Evolutionary conservation across 2,797 vertebrate genomes (phyloP), one percentile per base, ranked within the genome.

Genomic region (Macropodus opercularis): DNA sequence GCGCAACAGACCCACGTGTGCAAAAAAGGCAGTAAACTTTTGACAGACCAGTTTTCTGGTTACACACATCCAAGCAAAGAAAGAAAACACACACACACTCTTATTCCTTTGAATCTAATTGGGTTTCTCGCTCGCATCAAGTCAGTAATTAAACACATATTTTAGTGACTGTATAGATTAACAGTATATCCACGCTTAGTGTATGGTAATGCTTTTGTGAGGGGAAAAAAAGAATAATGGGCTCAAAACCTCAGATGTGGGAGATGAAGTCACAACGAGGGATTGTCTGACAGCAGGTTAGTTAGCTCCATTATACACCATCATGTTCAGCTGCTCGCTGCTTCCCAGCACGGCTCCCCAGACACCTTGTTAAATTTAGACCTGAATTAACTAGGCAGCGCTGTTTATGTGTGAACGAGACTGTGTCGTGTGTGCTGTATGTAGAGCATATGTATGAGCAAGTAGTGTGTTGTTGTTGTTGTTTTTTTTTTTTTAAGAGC

Each of bases 321-420:
- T 85, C 85, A 85, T 85, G 85, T 85, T 88, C 62, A n/a, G 73
- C 75, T 66, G 74, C 72, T 78, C 65, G 60, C 76, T 46, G 59
- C 59, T 74, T 69, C 79, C 54, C 66, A 40, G 66, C 65, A 13
- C 17, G 21, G 41, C 70, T 84, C 87, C 83, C 85, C 68, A 71
- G 85, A 87, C 73, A 69, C 81, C 81, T 84, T 77, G 83, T 85
- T 87, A 85, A 83, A 82, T 83, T 81, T 87, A 89, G 80, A 80
- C 65, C 75, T 53, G 84, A 79, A 83, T 85, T 80, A 85, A 79
- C 79, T 35, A 53, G 72, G 74, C 72, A 54, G 70, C 56, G 0
- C 51, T 72, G 80, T 81, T 72, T 81, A 43, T 58, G 61, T 68
- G 76, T 48, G 54, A 24, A 52, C 15, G 59, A 43, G 63, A 26